phyloP scores from a whole-genome alignment of 2,113 vertebrate species.

The Felis catus region DNA sequence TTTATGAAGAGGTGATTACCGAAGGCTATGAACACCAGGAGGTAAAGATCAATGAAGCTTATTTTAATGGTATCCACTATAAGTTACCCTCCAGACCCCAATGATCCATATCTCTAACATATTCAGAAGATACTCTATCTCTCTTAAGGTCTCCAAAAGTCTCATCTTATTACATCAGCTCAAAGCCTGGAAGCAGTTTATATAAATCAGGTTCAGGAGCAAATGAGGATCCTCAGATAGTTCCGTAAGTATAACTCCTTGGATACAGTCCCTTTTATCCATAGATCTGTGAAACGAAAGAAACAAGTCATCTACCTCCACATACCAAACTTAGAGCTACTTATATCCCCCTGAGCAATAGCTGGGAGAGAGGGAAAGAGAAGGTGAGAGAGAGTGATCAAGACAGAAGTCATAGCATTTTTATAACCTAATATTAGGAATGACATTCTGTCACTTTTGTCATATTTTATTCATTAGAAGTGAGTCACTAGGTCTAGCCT shows the following conservation, averaged over 20 bases:
- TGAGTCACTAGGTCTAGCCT: not conserved
- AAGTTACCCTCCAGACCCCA: not conserved
- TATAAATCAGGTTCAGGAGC: not conserved
- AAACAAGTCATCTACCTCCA: not conserved
- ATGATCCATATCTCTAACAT: not conserved
- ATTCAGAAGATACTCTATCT: not conserved
- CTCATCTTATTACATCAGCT: not conserved
- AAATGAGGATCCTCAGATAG: not conserved
- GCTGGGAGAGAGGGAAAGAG: not conserved
- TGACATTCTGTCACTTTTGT: not conserved
- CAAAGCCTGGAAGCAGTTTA: not conserved
- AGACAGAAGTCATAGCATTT: not conserved
- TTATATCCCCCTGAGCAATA: not conserved
- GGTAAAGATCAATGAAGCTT: not conserved
- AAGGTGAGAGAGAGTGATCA: not conserved
- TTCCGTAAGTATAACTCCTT: not conserved
- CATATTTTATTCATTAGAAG: slow-evolving; percentile 43
- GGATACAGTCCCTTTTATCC: not conserved
- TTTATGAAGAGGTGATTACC: not conserved
- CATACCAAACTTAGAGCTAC: not conserved
- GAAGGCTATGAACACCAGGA: not conserved
- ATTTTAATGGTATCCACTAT: not conserved
- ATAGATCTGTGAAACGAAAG: not conserved
- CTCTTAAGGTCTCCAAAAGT: not conserved
- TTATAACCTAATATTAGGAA: not conserved